Evolutionary conservation across 2,888 invertebrate genomes (phyloP).

Genomic region (Amblyjoppa proteus): DNA sequence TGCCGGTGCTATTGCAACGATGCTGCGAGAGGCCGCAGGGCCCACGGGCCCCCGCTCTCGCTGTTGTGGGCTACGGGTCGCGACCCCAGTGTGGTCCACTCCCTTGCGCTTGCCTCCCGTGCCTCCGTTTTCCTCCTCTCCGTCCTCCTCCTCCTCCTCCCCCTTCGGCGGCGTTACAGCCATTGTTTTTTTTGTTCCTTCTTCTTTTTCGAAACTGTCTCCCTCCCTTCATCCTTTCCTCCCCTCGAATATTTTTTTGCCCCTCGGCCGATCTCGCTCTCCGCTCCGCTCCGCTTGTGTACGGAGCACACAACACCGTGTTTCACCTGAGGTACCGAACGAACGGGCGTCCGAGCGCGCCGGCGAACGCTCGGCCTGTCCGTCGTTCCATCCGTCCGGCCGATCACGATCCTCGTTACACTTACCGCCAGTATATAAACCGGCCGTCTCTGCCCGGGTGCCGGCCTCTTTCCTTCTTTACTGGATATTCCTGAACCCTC

Average conservation of each 20-base stretch:
- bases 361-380: slow-evolving; percentile 62
- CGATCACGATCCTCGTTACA: slow-evolving; percentile 81
- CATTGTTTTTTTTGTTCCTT: slow-evolving; percentile 62
- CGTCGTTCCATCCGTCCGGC: slow-evolving; percentile 68
- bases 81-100: slow-evolving; percentile 83
- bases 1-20: slow-evolving; percentile 46
- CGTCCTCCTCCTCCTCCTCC: slow-evolving; percentile 45
- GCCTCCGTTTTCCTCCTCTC: slow-evolving; percentile 70
- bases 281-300: slow-evolving; percentile 34
- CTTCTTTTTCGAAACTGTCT: slow-evolving; percentile 62
- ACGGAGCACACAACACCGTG: slow-evolving; percentile 23
- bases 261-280: slow-evolving; percentile 60
- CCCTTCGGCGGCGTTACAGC: slow-evolving; percentile 41
- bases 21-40: slow-evolving; percentile 51
- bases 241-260: slow-evolving; percentile 66
- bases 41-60: slow-evolving; percentile 66
- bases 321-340: slow-evolving; percentile 62
- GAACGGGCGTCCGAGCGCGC: slow-evolving; percentile 33
- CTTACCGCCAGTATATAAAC: slow-evolving; percentile 67
- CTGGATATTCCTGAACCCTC: slow-evolving; percentile 4
- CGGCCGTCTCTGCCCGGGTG: slow-evolving; percentile 52
- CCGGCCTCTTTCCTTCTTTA: slow-evolving; percentile 8
- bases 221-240: slow-evolving; percentile 70
- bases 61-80: slow-evolving; percentile 83
- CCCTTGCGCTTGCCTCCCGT: slow-evolving; percentile 78